A percentile compares a stretch with the other conserved stretches of the same genome.
phyloP scores from a whole-genome alignment of 2,888 invertebrate genomes.

The Cantharis rufa region DNA sequence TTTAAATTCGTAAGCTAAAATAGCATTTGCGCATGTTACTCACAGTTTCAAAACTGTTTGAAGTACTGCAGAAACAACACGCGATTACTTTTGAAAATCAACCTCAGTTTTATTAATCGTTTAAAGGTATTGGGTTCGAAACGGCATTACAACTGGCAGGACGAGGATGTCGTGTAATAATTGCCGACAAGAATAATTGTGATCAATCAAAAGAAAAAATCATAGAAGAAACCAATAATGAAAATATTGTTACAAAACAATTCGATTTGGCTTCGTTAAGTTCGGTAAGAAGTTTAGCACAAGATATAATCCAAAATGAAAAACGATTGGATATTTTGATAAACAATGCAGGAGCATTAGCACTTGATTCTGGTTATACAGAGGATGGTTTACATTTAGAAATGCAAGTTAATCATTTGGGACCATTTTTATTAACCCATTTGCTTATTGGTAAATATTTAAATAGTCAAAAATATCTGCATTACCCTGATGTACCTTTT shows the following conservation, averaged over 20 bases:
- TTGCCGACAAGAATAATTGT: slow-evolving; percentile 55
- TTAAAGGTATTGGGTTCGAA: slow-evolving; percentile 54
- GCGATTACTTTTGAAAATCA: too few relatives aligned
- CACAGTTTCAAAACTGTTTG: too few relatives aligned
- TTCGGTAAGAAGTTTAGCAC: slow-evolving; percentile 66
- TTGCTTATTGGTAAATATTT: not conserved
- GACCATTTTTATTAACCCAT: slow-evolving; percentile 63
- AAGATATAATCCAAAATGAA: slow-evolving; percentile 60
- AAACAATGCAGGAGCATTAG: slow-evolving; percentile 67
- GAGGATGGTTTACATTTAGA: slow-evolving; percentile 68
- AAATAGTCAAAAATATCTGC: not conserved
- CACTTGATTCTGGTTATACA: slow-evolving; percentile 58
- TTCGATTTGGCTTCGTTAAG: slow-evolving; percentile 62
- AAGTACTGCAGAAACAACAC: too few relatives aligned
- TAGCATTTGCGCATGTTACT: too few relatives aligned
- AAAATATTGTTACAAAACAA: slow-evolving; percentile 53
- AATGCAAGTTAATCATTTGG: slow-evolving; percentile 74
- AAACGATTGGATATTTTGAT: slow-evolving; percentile 66
- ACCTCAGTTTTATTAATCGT: too few relatives aligned
- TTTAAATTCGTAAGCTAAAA: too few relatives aligned
- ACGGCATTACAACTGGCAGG: slow-evolving; percentile 55
- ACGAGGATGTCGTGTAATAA: slow-evolving; percentile 59
- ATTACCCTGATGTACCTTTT: not conserved
- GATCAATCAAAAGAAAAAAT: slow-evolving; percentile 48
- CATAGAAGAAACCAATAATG: slow-evolving; percentile 48